phyloP scores from a whole-genome alignment of 2,888 invertebrate genomes.

The Cantharis rufa region DNA sequence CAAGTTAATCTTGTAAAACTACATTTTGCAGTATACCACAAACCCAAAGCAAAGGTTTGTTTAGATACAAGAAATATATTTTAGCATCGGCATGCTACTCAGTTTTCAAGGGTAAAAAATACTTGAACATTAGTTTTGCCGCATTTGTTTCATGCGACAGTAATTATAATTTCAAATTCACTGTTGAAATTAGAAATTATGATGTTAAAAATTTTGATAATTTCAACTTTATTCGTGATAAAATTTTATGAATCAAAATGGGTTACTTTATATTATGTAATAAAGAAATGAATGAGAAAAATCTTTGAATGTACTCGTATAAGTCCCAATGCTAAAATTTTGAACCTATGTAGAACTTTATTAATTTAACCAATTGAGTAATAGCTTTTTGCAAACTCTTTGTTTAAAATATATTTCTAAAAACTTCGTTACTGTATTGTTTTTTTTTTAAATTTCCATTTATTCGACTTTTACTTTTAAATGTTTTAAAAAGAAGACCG shows the following conservation, averaged over 20 bases:
- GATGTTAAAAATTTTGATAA: background rate
- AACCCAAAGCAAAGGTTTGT: background rate
- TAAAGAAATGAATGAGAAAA: background rate
- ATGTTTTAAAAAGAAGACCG: too few relatives aligned
- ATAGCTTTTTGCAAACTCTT: background rate
- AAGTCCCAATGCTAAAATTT: background rate
- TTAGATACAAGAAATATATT: background rate
- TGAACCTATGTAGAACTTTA: background rate
- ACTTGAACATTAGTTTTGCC: background rate
- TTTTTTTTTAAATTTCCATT: too few relatives aligned
- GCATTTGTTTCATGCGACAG: background rate
- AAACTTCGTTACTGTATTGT: too few relatives aligned
- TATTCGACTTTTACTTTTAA: too few relatives aligned
- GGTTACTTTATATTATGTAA: background rate
- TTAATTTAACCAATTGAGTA: background rate
- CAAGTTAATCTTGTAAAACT: slow-evolving; percentile 24
- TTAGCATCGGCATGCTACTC: background rate
- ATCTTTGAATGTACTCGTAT: background rate
- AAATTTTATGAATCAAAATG: background rate
- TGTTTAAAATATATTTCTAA: background rate
- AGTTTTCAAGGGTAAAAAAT: background rate
- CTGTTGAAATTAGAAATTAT: background rate
- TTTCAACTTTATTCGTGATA: background rate
- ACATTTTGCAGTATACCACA: slow-evolving; percentile 8
- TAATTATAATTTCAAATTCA: background rate